Evolutionary conservation across 1,140 invertebrate genomes (phyloP).

Genomic region (Macrocentrus cingulum): DNA sequence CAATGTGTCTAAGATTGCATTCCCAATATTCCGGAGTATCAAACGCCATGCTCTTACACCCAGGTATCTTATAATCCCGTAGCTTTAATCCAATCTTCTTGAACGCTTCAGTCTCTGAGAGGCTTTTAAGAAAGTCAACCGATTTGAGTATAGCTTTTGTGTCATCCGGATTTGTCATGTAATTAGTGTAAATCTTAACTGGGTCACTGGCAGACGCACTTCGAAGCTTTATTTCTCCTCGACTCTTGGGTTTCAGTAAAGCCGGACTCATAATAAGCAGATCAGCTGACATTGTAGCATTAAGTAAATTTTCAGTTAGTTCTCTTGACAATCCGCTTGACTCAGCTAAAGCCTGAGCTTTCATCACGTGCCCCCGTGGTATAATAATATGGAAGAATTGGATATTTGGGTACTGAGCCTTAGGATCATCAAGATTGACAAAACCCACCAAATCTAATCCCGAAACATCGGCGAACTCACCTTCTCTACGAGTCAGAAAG

Average conservation of each 20-base stretch:
- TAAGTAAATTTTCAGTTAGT: not conserved
- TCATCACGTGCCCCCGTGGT: conserved; percentile 23
- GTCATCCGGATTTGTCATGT: conserved; percentile 55
- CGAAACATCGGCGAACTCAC: conserved; percentile 29
- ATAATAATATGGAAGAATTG: conserved; percentile 37
- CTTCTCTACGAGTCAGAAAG: conserved; percentile 39
- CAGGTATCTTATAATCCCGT: conserved; percentile 41
- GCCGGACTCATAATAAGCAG: conserved; percentile 39
- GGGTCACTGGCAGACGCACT: conserved; percentile 60
- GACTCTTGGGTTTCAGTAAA: conserved; percentile 59
- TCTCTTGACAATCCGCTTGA: conserved; percentile 26
- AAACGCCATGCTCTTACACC: conserved; percentile 40
- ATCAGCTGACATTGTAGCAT: not conserved
- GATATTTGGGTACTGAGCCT: conserved; percentile 44
- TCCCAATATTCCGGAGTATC: conserved; percentile 55
- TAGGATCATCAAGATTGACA: conserved; percentile 38
- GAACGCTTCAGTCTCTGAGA: conserved; percentile 22
- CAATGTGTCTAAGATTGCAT: conserved; percentile 54
- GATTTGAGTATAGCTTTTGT: conserved; percentile 43
- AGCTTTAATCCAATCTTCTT: conserved; percentile 35
- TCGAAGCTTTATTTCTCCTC: conserved; percentile 56
- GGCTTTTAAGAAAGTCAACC: conserved; percentile 18
- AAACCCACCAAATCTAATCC: conserved; percentile 37
- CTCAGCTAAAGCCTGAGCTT: not conserved
- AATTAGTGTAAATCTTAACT: conserved; percentile 64